Evolutionary conservation across 2,888 invertebrate genomes (phyloP).

Genomic region (Eledona agricola): DNA sequence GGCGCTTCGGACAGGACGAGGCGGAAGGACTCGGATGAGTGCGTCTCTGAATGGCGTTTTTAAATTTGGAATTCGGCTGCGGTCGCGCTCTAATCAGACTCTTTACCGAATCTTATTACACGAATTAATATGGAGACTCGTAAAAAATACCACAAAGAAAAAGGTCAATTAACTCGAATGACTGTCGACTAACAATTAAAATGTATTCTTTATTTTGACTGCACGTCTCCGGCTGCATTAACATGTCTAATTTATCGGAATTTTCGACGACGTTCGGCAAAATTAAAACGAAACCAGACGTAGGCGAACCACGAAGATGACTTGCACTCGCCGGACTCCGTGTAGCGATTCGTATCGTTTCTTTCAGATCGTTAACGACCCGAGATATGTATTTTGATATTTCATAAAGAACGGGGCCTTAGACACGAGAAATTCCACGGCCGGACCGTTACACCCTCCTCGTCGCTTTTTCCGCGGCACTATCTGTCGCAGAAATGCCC

Average conservation of each 20-base stretch:
- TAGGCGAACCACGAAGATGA: conserved; percentile 44
- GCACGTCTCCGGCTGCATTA: conserved; percentile 42
- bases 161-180: conserved; percentile 49
- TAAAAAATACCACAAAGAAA: conserved; percentile 38
- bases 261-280: conserved; percentile 39
- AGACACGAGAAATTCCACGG: conserved; percentile 25
- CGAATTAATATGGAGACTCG: conserved; percentile 36
- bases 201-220: conserved; percentile 43
- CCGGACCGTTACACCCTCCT: conserved; percentile 14
- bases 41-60: conserved; percentile 42
- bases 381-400: conserved; percentile 48
- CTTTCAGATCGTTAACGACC: conserved; percentile 47
- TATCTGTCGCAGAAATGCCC: conserved; percentile 48
- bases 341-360: conserved; percentile 45
- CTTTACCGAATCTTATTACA: conserved; percentile 38
- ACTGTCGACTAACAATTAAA: conserved; percentile 49
- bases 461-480: conserved; percentile 3
- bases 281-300: conserved; percentile 38
- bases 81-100: conserved; percentile 38
- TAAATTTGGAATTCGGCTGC: conserved; percentile 40
- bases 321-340: conserved; percentile 43
- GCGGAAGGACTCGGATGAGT: conserved; percentile 32
- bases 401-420: conserved; percentile 41
- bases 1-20: conserved; percentile 2
- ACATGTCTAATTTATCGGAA: conserved; percentile 41